A percentile compares a stretch with the other conserved stretches of the same genome.
Evolutionary conservation across 2,888 invertebrate genomes (phyloP).

Genomic region (Chrysopilus asiliformis): DNA sequence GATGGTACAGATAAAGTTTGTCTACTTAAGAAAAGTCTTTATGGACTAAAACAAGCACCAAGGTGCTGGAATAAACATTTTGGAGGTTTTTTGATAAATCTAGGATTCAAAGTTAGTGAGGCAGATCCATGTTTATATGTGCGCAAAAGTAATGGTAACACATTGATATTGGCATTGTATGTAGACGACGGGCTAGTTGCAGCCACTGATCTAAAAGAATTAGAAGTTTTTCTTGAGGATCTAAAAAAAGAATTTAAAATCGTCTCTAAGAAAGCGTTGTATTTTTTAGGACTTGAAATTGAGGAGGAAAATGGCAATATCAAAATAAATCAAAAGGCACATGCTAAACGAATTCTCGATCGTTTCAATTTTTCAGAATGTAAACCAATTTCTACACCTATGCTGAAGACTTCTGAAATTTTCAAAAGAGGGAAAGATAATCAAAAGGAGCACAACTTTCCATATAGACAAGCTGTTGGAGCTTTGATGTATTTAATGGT

Average conservation of each 20-base stretch:
- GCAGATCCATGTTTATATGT: constrained; percentile 20
- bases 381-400: constrained; percentile 8
- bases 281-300: constrained; percentile 18
- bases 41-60: constrained; percentile 16
- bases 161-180: background rate
- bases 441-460: constrained; percentile 2
- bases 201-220: constrained; percentile 9
- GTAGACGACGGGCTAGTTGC: constrained; percentile 20
- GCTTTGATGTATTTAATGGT: constrained; percentile 22
- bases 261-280: constrained; percentile 27
- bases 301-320: constrained; percentile 5
- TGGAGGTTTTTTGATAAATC: constrained; percentile 13
- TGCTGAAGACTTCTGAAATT: constrained; percentile 5
- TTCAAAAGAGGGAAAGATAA: constrained; percentile 5
- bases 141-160: constrained; percentile 8
- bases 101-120: constrained; percentile 15
- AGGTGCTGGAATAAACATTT: constrained; percentile 16
- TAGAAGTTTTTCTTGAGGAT: constrained; percentile 9
- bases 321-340: constrained; percentile 9
- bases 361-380: constrained; percentile 12
- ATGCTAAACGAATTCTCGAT: constrained; percentile 11
- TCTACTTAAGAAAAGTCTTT: constrained; percentile 14
- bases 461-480: constrained; percentile 16
- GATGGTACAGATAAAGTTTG: constrained; percentile 11
- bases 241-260: constrained; percentile 28